Percentiles rank a stretch among this genome's conserved stretches.
Evolutionary conservation across 2,888 invertebrate genomes (phyloP).

Genomic region (Platerodrilus igneus): DNA sequence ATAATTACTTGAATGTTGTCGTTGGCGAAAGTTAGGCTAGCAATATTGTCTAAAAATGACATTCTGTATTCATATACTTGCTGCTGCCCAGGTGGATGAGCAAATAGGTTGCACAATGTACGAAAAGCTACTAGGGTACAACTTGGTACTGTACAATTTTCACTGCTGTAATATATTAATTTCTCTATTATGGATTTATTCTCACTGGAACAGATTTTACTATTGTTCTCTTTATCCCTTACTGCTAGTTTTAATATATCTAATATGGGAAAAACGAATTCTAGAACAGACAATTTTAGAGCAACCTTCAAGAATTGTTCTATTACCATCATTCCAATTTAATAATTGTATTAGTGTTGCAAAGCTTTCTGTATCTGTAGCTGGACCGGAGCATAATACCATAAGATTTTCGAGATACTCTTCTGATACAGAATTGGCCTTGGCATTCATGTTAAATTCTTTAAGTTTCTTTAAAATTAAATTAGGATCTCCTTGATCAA

Average conservation of each 20-base stretch:
- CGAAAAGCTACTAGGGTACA: slow-evolving; percentile 77
- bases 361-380: slow-evolving; percentile 50
- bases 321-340: slow-evolving; percentile 67
- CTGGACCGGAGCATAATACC: slow-evolving; percentile 54
- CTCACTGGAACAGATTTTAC: slow-evolving; percentile 53
- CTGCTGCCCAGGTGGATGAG: slow-evolving; percentile 62
- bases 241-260: slow-evolving; percentile 83
- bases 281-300: too few species aligned
- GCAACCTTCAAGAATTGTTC: slow-evolving; percentile 1
- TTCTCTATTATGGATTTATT: slow-evolving; percentile 38
- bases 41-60: slow-evolving; percentile 52
- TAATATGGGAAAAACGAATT: slow-evolving; percentile 81
- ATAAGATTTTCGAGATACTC: slow-evolving; percentile 59
- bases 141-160: slow-evolving; percentile 51
- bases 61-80: slow-evolving; percentile 57
- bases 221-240: slow-evolving; percentile 52
- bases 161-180: slow-evolving; percentile 36
- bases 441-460: slow-evolving; percentile 68
- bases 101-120: slow-evolving; percentile 76
- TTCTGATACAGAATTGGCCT: slow-evolving; percentile 51
- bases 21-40: slow-evolving; percentile 53
- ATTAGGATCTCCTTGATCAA: slow-evolving; percentile 72
- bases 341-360: slow-evolving; percentile 58
- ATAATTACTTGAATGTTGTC: slow-evolving; percentile 65
- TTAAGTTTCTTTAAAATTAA: slow-evolving; percentile 69